These are phyloP conservation scores for Drosophila quadrilineata DNA, from an alignment of 1,140 invertebrate species.

Conservation along the genomic window DNA sequence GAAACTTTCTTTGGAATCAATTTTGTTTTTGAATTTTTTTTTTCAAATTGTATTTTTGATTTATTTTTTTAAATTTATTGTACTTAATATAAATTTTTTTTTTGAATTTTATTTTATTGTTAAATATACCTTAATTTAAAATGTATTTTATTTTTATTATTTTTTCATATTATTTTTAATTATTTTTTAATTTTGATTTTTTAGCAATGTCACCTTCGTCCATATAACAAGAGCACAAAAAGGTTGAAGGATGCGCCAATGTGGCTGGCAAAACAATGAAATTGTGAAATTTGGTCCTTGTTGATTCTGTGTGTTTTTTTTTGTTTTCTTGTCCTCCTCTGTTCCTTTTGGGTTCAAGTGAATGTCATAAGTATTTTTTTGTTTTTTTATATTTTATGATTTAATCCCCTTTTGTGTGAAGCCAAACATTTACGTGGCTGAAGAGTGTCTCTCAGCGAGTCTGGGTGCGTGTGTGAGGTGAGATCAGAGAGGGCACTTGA, in stretches of 20 bases:
- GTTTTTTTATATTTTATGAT: too few species aligned
- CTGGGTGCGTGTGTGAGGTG: conserved; percentile 14
- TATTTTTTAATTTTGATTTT: conserved; percentile 21
- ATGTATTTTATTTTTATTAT: conserved; percentile 1
- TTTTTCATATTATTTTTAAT: neutral
- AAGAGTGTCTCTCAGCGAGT: conserved; percentile 3
- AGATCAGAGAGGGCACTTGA: conserved; percentile 35
- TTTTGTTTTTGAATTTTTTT: too few species aligned
- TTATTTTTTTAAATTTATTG: too few species aligned
- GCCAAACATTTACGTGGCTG: conserved; percentile 52
- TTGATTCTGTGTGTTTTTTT: too few species aligned
- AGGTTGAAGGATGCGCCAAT: conserved; percentile 54
- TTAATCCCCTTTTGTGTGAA: conserved; percentile 70
- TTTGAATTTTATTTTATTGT: too few species aligned
- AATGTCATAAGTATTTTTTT: conserved; percentile 52
- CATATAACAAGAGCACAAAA: conserved; percentile 1
- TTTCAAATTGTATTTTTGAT: too few species aligned
- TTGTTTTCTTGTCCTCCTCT: too few species aligned
- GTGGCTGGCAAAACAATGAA: conserved; percentile 71
- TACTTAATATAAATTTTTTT: too few species aligned
- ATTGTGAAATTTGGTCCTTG: conserved; percentile 54
- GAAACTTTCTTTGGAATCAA: too few species aligned
- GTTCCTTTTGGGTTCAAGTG: conserved; percentile 40
- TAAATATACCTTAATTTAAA: too few species aligned
- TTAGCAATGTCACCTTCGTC: conserved; percentile 43